Base-by-base conservation (phyloP, 2,888 invertebrate species). In the Sipha maydis region DNA sequence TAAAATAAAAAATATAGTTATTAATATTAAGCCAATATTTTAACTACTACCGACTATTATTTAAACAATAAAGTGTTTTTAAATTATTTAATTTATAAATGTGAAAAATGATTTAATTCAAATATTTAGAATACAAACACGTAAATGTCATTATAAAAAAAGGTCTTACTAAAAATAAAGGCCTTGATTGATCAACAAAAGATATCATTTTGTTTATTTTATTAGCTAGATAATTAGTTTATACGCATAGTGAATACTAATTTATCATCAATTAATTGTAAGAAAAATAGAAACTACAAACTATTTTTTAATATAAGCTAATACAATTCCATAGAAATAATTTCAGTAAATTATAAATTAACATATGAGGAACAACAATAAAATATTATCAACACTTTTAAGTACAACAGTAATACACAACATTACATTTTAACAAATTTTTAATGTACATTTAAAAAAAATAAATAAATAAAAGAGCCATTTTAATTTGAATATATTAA, bases 321-420 rank as follows among this genome's bases (percentile, higher is more conserved):
- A 3, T 61, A 48, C 25, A 61, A 61, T 19, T 21, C 61, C 61
- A 61, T 61, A 61, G 3, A 21, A 7, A 25, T 61, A 67, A 19
- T 0, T 69, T 28, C 21, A 80, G 14, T 28, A 80, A 28, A 79
- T n/a, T 56, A 83, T 0, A 75, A 75, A 56, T 38, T 61, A 83
- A 83, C 34, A 25, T 28, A 84, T 41, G 67, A 84, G 84, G 84
- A 84, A 84, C 84, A 84, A 76, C 14, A 75, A 34, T 41, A 61
- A 3, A 76, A 56, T 14, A 75, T 41, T 14, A 21, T 61, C 61
- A 34, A 38, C 17, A 31, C 31, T 41, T 14, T 76, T 25, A 38
- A 61, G 25, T 83, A 61, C 56, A 75, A 83, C 14, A 75, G 38
- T 41, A 75, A 1, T 61, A 84, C 41, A 67, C 4, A 85, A 61